Evolutionary conservation across 2,797 vertebrate species (phyloP).

Genomic region (Pseudomugil tenellus): DNA sequence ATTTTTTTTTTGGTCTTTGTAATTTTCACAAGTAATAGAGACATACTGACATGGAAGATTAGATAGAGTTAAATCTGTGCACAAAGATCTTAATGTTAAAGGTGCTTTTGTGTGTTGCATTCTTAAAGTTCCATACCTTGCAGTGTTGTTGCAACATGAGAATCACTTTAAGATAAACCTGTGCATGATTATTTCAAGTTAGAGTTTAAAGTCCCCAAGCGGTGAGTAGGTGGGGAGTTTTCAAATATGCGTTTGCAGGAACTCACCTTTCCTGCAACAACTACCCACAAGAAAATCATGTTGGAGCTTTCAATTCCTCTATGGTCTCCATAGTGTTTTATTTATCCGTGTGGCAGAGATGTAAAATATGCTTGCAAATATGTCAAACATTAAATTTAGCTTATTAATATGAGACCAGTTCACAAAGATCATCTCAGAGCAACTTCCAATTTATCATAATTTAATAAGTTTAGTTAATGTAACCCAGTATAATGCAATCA

Average conservation of each 20-base stretch:
- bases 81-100: background rate
- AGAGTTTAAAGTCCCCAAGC: slow-evolving; percentile 56
- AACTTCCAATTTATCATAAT: no score
- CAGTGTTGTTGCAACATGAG: background rate
- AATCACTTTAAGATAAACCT: slow-evolving; percentile 41
- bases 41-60: background rate
- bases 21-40: background rate
- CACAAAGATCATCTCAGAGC: no score
- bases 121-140: background rate
- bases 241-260: slow-evolving; percentile 47
- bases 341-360: background rate
- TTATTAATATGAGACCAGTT: no score
- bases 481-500: no score
- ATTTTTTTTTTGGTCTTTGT: no score
- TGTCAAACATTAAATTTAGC: no score
- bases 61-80: background rate
- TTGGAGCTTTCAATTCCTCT: slow-evolving; percentile 26
- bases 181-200: slow-evolving; percentile 40
- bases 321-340: slow-evolving; percentile 29
- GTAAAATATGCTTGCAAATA: no score
- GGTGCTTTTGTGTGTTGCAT: background rate
- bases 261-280: slow-evolving; percentile 50
- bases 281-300: slow-evolving; percentile 37
- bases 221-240: slow-evolving; percentile 70
- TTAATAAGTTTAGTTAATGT: no score